Conservation (phyloP, 2,797 vertebrate genomes). For the Pantherophis vulpinus region DNA sequence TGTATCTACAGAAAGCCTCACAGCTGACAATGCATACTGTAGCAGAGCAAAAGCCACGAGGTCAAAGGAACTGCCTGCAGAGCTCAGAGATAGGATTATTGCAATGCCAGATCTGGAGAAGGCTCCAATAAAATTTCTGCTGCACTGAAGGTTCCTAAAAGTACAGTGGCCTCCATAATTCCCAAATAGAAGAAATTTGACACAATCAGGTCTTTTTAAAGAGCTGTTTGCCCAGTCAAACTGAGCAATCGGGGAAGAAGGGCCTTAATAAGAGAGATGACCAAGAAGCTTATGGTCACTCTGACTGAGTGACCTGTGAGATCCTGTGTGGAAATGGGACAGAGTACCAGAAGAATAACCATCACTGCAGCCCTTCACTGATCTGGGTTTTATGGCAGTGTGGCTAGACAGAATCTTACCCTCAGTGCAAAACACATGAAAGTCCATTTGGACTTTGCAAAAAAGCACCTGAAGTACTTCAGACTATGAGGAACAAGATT, state of each 20-base stretch:
- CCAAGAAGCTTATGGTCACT: not conserved
- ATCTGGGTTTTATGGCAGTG: not conserved
- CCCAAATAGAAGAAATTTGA: not conserved
- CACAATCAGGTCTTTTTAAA: not conserved
- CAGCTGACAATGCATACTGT: not conserved
- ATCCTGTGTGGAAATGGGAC: not conserved
- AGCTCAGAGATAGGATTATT: too few species aligned
- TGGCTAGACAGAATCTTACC: not conserved
- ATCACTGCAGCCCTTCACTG: not conserved
- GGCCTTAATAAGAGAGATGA: not conserved
- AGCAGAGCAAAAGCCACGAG: not conserved
- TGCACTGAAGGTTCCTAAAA: not conserved
- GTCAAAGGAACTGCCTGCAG: too few species aligned
- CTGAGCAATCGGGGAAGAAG: not conserved
- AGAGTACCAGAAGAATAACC: not conserved
- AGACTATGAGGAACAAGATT: too few species aligned
- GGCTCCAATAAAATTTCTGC: too few species aligned
- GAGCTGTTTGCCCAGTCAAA: not conserved
- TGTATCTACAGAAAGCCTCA: not conserved
- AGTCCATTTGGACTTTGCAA: too few species aligned
- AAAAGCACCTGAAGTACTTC: too few species aligned
- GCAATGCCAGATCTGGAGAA: too few species aligned
- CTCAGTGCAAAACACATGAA: too few species aligned
- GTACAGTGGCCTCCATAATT: not conserved
- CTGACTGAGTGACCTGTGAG: not conserved